Conservation (phyloP, 2,113 vertebrate species). For the Gymnorhina tibicen region DNA sequence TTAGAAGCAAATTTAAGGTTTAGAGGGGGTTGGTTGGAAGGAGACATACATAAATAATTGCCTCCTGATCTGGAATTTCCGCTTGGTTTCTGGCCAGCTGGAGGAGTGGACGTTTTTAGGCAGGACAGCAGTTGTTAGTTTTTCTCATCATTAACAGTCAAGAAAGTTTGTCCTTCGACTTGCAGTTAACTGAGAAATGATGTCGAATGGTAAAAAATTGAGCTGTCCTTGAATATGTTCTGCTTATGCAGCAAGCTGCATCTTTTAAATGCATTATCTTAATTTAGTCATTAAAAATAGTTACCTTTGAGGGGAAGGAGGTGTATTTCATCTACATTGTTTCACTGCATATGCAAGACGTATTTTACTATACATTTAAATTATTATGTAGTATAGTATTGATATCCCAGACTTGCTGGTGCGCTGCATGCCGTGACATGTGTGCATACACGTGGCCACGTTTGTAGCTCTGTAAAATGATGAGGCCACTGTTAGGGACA, state of each 20-base stretch:
- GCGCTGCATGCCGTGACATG: rapidly evolving
- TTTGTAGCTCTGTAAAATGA: neutral
- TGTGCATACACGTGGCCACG: rapidly evolving
- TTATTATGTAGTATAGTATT: neutral
- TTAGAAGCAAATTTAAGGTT: neutral
- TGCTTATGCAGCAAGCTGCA: neutral
- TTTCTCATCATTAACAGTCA: constrained; percentile 35
- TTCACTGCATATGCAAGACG: neutral
- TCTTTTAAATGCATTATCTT: neutral
- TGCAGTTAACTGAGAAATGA: neutral
- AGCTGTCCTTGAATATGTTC: neutral
- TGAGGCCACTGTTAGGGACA: neutral
- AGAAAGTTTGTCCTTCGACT: neutral
- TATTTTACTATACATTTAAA: neutral
- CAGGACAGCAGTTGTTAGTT: neutral
- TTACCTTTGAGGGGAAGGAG: neutral
- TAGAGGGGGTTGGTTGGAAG: neutral
- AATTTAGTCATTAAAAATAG: neutral
- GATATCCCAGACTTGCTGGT: neutral
- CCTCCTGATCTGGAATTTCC: constrained; percentile 49
- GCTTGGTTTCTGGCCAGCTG: constrained; percentile 22
- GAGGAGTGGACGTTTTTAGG: neutral
- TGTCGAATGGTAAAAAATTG: neutral
- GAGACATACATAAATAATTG: constrained; percentile 20
- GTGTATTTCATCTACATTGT: neutral